Conservation (phyloP, 2,888 invertebrate species). For the Tetragonula carbonaria region DNA sequence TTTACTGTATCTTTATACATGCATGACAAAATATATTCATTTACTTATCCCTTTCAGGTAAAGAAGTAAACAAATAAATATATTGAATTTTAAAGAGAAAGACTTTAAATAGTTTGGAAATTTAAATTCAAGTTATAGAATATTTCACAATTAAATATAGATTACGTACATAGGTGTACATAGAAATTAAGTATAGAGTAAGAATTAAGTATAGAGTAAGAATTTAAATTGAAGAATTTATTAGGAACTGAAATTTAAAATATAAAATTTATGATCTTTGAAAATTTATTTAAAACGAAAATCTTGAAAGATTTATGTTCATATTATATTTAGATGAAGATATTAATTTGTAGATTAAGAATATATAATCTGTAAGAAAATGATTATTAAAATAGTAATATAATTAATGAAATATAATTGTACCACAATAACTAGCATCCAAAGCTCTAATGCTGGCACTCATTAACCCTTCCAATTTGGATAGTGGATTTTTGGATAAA, state of each 20-base stretch:
- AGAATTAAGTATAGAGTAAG: too few species aligned
- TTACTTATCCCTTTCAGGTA: neutral
- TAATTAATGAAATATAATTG: constrained; percentile 1
- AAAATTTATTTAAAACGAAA: neutral
- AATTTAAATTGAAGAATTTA: too few species aligned
- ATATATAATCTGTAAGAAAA: neutral
- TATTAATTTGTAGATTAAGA: neutral
- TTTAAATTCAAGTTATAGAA: too few species aligned
- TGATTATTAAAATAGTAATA: neutral
- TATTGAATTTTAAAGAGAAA: neutral
- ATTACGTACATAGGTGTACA: too few species aligned
- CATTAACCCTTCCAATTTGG: constrained; percentile 86
- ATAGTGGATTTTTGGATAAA: constrained; percentile 88
- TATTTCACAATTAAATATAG: too few species aligned
- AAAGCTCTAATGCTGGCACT: constrained; percentile 87
- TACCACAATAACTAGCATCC: constrained; percentile 87
- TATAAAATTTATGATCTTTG: neutral
- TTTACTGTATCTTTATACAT: neutral
- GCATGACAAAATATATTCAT: neutral
- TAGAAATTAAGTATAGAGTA: too few species aligned
- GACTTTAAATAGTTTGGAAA: neutral
- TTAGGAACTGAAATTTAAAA: neutral
- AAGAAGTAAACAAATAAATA: neutral
- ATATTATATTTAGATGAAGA: too few species aligned
- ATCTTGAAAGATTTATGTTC: neutral